phyloP scores from a whole-genome alignment of 2,797 vertebrate genomes.

The Sebastes taczanowskii region DNA sequence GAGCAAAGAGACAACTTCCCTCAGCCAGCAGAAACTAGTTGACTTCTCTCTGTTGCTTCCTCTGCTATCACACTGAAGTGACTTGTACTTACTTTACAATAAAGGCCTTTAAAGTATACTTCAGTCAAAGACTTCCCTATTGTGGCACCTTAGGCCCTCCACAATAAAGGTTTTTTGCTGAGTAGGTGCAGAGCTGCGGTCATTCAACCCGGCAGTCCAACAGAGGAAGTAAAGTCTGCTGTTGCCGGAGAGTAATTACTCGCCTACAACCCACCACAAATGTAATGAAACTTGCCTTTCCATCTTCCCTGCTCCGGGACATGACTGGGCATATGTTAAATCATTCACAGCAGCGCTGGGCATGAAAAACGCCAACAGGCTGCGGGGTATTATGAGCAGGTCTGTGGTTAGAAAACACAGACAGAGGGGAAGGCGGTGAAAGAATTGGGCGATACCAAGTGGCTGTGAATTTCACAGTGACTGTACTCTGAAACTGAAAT shows the following conservation, averaged over 20 bases:
- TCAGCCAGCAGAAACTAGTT: background rate
- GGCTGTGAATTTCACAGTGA: background rate
- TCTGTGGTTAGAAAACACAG: conserved; percentile 34
- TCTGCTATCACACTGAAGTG: background rate
- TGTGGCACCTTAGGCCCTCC: conserved; percentile 15
- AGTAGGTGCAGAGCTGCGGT: conserved; percentile 31
- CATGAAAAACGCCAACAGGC: conserved; percentile 35
- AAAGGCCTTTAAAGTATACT: conserved; percentile 29
- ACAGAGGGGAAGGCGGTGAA: background rate
- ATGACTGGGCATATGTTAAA: conserved; percentile 65
- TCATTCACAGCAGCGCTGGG: conserved; percentile 58
- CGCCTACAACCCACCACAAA: conserved; percentile 57
- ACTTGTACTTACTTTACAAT: conserved; percentile 26
- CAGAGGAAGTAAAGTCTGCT: conserved; percentile 36
- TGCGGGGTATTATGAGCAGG: conserved; percentile 37
- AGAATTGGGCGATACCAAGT: background rate
- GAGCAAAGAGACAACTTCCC: conserved; percentile 4
- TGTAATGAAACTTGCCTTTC: conserved; percentile 63
- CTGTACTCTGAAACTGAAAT: conserved; percentile 1
- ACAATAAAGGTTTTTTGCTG: conserved; percentile 45
- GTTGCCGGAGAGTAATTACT: conserved; percentile 62
- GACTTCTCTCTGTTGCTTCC: background rate
- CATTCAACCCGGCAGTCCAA: conserved; percentile 29
- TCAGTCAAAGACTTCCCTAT: conserved; percentile 15
- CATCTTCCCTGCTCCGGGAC: conserved; percentile 33